Conservation (phyloP, 1,140 invertebrate species). For the Drosophila ercepeae region DNA sequence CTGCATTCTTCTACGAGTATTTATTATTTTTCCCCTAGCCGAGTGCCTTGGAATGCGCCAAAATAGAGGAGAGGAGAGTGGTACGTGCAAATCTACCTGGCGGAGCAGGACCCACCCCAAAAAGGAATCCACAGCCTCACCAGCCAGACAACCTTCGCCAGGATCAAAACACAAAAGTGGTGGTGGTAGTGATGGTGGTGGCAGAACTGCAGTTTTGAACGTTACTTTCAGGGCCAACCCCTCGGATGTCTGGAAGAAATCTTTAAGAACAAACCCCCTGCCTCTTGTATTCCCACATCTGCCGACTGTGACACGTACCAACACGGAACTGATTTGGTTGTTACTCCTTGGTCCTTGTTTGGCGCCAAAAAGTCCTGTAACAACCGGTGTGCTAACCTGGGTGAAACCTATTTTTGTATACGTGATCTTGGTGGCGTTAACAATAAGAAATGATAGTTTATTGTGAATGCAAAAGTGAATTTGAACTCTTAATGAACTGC, state of each 20-base stretch:
- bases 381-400: slow-evolving; percentile 37
- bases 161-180: slow-evolving; percentile 4
- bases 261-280: slow-evolving; percentile 10
- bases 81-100: slow-evolving; percentile 81
- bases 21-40: background rate
- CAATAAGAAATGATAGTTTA: slow-evolving; percentile 4
- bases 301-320: slow-evolving; percentile 43
- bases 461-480: slow-evolving; percentile 16
- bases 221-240: slow-evolving; percentile 61
- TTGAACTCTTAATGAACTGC: slow-evolving; percentile 15
- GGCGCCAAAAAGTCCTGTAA: slow-evolving; percentile 43
- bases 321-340: slow-evolving; percentile 30
- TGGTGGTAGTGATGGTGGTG: slow-evolving; percentile 22
- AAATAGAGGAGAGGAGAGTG: slow-evolving; percentile 39
- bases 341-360: slow-evolving; percentile 14
- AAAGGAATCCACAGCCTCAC: slow-evolving; percentile 44
- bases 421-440: slow-evolving; percentile 22
- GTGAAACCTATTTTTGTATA: slow-evolving; percentile 1
- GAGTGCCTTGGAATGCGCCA: slow-evolving; percentile 77
- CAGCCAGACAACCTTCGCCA: slow-evolving; percentile 47
- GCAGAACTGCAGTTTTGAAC: slow-evolving; percentile 67
- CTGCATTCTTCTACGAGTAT: slow-evolving; percentile 8
- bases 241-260: slow-evolving; percentile 39
- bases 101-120: slow-evolving; percentile 65
- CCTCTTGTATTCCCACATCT: slow-evolving; percentile 8